phyloP scores from a whole-genome alignment of 2,797 vertebrate species.

The Dendrocincla tyrannina region DNA sequence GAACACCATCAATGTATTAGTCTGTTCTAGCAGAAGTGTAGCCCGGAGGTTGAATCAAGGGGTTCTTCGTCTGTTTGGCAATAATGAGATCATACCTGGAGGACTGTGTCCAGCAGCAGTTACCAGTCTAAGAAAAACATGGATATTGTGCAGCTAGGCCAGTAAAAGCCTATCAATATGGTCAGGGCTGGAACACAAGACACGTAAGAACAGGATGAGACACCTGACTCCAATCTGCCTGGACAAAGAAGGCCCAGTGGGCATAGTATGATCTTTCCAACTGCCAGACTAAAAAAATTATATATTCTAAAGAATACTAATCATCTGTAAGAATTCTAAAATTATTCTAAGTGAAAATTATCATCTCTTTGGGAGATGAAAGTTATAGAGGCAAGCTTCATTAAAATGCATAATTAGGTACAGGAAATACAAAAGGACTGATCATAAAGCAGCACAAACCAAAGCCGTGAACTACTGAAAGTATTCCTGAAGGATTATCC shows the following conservation, averaged over 20 bases:
- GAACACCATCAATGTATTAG: neutral
- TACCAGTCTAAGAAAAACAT: neutral
- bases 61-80: neutral
- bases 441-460: slow-evolving; percentile 55
- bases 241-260: neutral
- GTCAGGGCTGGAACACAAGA: neutral
- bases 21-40: neutral
- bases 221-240: neutral
- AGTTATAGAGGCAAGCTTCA: slow-evolving; percentile 48
- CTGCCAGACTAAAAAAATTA: slow-evolving; percentile 30
- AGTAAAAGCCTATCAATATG: neutral
- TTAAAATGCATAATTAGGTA: slow-evolving; percentile 59
- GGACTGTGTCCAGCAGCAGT: neutral
- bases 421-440: slow-evolving; percentile 61
- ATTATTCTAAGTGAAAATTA: slow-evolving; percentile 71
- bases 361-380: slow-evolving; percentile 59
- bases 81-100: neutral
- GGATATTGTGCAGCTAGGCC: neutral
- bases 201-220: neutral
- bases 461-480: slow-evolving; percentile 27
- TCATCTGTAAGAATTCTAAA: slow-evolving; percentile 56
- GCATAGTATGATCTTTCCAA: neutral
- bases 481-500: slow-evolving; percentile 52
- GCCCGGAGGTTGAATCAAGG: neutral
- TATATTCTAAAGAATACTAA: slow-evolving; percentile 54